Base-by-base conservation (phyloP, 2,888 invertebrate genomes). In the Pasiphila rectangulata region DNA sequence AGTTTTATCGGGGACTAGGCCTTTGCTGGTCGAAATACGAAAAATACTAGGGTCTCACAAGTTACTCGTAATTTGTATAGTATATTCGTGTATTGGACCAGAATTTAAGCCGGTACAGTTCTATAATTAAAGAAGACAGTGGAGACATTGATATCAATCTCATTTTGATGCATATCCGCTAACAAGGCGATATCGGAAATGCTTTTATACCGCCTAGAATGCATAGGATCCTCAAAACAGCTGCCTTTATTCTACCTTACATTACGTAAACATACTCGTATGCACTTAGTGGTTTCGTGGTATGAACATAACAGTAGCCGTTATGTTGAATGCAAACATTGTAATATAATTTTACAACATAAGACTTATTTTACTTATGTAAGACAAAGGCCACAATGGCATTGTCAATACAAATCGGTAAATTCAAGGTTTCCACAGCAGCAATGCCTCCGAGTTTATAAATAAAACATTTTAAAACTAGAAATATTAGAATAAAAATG, bases 321-420 rank as follows among this genome's bases (percentile, higher is more conserved):
- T n/a, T 37, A 37, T 12, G 40, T n/a, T 30, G 25, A 34, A 35
- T 34, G 27, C 37, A 48, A 39, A 39, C 35, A 29, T 32, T 34
- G 19, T 25, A 21, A 21, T 34, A 29, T 34, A 39, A 36, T 45
- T 41, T 41, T 37, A 41, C 36, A 41, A 21, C 24, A 10, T 12
- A 39, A 34, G 10, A 30, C 44, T 36, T 24, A 32, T 9, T 24
- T 2, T 23, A 17, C 12, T 19, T 30, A 20, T 21, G 37, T 24
- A 7, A 45, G 36, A 45, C 45, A 49, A 49, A 49, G 45, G 40
- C 24, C 32, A 34, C 27, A 6, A 15, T 19, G 7, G 37, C 36
- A 41, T 48, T 49, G 40, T 48, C 39, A 37, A 40, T 47, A 45
- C 24, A 24, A 44, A 49, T 44, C 39, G 40, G 36, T 40, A 40